Evolutionary conservation across 2,888 invertebrate species (phyloP), one percentile per base, ranked within the genome.

Genomic region (Stenchaetothrips biformis): DNA sequence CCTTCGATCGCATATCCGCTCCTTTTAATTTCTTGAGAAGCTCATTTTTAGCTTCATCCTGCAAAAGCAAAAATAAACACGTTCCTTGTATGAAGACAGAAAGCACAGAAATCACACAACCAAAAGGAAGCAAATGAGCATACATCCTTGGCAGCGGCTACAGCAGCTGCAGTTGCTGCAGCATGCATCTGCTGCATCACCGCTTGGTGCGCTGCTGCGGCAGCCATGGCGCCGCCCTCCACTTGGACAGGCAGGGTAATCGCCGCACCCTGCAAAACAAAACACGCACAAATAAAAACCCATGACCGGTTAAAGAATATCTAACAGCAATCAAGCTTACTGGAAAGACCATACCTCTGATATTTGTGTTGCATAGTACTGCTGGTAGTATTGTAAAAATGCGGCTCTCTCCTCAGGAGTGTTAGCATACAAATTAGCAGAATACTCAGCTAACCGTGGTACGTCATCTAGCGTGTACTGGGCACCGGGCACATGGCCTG

Each of bases 391-490:
- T 85, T 92, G 90, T 27, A 92, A 87, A 85, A 92, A 93, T 81
- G 92, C 91, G 18, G 91, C 89, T 83, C 92, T 92, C 85, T 94
- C 93, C 7, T 90, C 90, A 0, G 92, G 89, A 78, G 91, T 92
- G 83, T 91, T 92, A 0, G 94, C 93, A 85, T 94, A 94, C 83
- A 93, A 85, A 80, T 91, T 90, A 9, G 94, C 93, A 84, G 93
- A 92, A 85, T 93, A 94, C 84, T 94, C 93, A 0, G 94, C 93
- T 82, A 94, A 87, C 83, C 91, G 90, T 3, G 92, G 91, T 11
- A 94, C 92, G 85, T 93, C 93, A 13, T 90, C 90, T 83, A 92
- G 85, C 0, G 91, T 90, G 83, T 90, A 91, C 74, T 87, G 87
- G 80, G 67, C 82, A 81, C 16, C 74, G 2, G 62, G 67, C 9